Evolutionary conservation across 2,888 invertebrate species (phyloP).

Genomic region (Selenia dentaria): DNA sequence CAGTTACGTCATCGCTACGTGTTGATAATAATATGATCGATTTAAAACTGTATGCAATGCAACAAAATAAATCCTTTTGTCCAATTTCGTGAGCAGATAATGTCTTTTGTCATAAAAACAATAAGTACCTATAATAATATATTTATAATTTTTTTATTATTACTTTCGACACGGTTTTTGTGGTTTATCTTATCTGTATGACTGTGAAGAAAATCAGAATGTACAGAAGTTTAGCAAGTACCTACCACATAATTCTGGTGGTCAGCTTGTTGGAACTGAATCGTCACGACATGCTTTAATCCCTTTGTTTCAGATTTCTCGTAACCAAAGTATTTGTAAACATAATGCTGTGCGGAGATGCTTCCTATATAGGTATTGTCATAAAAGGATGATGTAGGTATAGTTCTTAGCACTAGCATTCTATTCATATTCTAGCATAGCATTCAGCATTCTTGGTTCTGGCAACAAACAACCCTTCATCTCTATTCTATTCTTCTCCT

Average conservation of each 20-base stretch:
- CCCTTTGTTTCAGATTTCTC: neutral
- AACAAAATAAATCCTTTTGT: conserved; percentile 4
- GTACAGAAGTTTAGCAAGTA: neutral
- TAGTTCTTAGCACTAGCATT: no score
- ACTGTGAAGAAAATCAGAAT: conserved; percentile 15
- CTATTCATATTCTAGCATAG: no score
- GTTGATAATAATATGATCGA: neutral
- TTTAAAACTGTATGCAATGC: conserved; percentile 3
- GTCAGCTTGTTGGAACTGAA: neutral
- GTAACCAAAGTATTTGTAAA: conserved; percentile 4
- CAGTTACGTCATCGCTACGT: neutral
- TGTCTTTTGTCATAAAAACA: conserved; percentile 12
- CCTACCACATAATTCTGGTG: neutral
- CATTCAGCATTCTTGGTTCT: no score
- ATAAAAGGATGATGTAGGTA: no score
- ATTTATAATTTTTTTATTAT: conserved; percentile 15
- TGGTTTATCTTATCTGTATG: conserved; percentile 15
- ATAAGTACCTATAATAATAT: conserved; percentile 4
- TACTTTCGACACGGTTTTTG: conserved; percentile 17
- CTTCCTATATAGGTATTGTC: no score
- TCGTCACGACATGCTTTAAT: neutral
- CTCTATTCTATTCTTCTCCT: no score
- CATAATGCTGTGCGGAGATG: neutral
- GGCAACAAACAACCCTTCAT: no score
- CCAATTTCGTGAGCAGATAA: conserved; percentile 16